A percentile compares a stretch with the other conserved stretches of the same genome.
These are phyloP conservation scores for Cardiocondyla obscurior DNA, from an alignment of 1,140 invertebrate genomes.

Conservation along the genomic window DNA sequence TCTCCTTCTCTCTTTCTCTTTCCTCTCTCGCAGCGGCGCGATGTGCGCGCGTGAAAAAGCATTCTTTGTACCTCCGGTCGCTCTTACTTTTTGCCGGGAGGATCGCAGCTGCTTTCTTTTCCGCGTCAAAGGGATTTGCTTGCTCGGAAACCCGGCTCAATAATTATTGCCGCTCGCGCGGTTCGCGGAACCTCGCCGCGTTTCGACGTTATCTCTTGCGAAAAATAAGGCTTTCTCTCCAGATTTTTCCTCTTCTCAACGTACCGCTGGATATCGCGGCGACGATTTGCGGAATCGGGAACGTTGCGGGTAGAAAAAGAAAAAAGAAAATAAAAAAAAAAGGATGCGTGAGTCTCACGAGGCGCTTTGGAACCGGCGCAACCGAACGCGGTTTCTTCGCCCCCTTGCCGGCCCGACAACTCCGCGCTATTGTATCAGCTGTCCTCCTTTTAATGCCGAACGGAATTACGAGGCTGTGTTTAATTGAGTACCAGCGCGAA, in stretches of 20 bases:
- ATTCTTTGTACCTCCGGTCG: constrained; percentile 20
- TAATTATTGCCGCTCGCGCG: constrained; percentile 46
- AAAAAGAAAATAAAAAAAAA: too few relatives aligned
- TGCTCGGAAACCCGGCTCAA: constrained; percentile 29
- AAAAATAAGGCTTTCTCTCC: constrained; percentile 36
- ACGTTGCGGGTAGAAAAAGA: neutral
- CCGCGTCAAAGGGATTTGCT: constrained; percentile 19
- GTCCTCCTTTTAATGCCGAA: constrained; percentile 16
- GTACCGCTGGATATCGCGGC: neutral
- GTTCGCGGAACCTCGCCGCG: neutral
- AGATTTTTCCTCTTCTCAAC: neutral
- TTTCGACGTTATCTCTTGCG: constrained; percentile 12
- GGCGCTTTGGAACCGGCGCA: constrained; percentile 14
- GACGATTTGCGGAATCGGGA: neutral
- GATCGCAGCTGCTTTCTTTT: constrained; percentile 51
- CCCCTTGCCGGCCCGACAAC: neutral
- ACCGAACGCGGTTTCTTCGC: neutral
- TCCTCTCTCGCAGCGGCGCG: neutral
- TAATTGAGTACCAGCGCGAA: constrained; percentile 51
- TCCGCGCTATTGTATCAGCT: constrained; percentile 2
- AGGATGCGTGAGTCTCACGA: neutral
- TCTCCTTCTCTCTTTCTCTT: constrained; percentile 47
- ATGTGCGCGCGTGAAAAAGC: constrained; percentile 39
- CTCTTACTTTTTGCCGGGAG: constrained; percentile 59
- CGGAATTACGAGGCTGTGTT: constrained; percentile 32